Evolutionary conservation across 1,140 invertebrate species (phyloP), one percentile per base, ranked within the genome.

Genomic region (Gerris buenoi): DNA sequence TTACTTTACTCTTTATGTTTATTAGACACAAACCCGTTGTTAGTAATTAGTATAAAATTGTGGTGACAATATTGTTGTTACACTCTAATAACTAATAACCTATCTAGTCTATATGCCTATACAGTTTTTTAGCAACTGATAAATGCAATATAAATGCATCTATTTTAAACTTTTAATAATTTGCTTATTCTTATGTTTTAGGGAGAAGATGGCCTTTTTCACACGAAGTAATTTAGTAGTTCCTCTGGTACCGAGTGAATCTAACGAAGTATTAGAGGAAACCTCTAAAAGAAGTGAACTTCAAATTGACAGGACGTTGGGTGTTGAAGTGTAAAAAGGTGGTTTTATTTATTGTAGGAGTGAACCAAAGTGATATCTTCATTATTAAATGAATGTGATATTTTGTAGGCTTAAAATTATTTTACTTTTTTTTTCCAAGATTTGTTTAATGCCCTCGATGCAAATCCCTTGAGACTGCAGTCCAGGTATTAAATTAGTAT

Each of bases 161-260:
- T 2, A 23, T 58, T 18, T 1, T 58, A 1, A n/a, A n/a, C 18
- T 1, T 59, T 22, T 56, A 10, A 56, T 56, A 56, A 13, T n/a
- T 56, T 56, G n/a, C 10, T 13, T 13, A 13, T 27, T 66, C 14
- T 66, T 22, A 3, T 25, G 13, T 81, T 82, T 25, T 79, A 95
- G 92, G 81, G 92, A 95, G 79, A 95, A 95, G 78, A 96, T 96
- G 86, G 90, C 92, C 15, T 96, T 96, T 78, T 95, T 96, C 76
- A 94, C 91, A 1, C 82, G 87, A 68, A 83, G 86, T 3, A 90
- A 89, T 72, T 74, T 87, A 25, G 86, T 83, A 68, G 85, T 93
- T 71, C 89, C 90, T 66, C 82, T 89, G 46, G 77, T 91, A 64
- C 88, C 89, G 2, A 80, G 82, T 28, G 87, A 90, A 14, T 83